These are phyloP conservation scores for Atethmia centrago DNA, from an alignment of 2,888 invertebrate species.

Conservation along the genomic window DNA sequence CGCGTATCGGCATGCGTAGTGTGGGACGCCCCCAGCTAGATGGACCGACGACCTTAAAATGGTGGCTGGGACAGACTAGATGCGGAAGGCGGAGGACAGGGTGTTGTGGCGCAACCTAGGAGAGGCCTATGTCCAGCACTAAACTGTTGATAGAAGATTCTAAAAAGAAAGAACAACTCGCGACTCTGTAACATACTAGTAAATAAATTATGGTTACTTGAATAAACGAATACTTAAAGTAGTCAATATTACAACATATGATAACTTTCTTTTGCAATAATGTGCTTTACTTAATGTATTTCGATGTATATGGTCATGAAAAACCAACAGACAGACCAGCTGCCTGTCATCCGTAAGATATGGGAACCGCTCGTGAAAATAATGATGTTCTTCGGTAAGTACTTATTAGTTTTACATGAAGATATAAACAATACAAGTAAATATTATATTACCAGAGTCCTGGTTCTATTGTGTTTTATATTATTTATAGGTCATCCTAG, in stretches of 20 bases:
- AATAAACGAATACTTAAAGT: too few species aligned
- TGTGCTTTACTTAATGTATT: neutral
- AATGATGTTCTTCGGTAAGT: neutral
- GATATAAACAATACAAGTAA: too few species aligned
- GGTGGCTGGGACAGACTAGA: neutral
- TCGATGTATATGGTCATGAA: constrained; percentile 1
- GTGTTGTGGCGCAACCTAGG: too few species aligned
- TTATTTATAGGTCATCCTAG: too few species aligned
- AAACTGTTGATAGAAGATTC: too few species aligned
- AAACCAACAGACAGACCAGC: constrained; percentile 20
- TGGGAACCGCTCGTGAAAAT: constrained; percentile 15
- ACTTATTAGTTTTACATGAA: too few species aligned
- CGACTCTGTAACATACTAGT: too few species aligned
- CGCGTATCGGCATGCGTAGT: neutral
- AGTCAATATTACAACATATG: neutral
- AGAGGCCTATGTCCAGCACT: neutral
- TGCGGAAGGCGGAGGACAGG: neutral
- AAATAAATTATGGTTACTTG: too few species aligned
- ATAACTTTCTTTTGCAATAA: neutral
- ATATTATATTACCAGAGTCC: too few species aligned
- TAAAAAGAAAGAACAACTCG: too few species aligned
- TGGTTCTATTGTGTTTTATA: too few species aligned
- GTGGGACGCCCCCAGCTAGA: neutral
- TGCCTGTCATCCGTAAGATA: constrained; percentile 35
- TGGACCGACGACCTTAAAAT: neutral